phyloP scores from a whole-genome alignment of 1,140 invertebrate species.

The Mesaphorura yosii region DNA sequence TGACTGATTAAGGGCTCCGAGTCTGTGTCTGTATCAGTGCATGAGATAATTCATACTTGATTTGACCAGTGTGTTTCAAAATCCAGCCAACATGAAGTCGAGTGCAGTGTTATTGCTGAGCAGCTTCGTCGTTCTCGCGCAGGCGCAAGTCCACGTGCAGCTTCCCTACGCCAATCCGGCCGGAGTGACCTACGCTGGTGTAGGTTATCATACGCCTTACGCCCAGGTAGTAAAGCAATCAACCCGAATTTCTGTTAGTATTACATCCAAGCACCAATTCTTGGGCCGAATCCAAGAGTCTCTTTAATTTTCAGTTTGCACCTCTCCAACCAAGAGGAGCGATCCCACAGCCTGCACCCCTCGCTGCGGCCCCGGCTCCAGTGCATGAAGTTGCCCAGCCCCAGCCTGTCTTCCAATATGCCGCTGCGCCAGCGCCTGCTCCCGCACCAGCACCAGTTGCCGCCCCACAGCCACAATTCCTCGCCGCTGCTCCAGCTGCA shows the following conservation, averaged over 20 bases:
- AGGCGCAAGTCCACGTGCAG: not conserved
- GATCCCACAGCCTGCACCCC: constrained; percentile 1
- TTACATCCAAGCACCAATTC: not conserved
- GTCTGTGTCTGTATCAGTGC: too few species aligned
- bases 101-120: too few species aligned
- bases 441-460: constrained; percentile 4
- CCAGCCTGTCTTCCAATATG: constrained; percentile 9
- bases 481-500: constrained; percentile 1
- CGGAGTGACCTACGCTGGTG: constrained; percentile 25
- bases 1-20: too few species aligned
- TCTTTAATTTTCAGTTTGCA: not conserved
- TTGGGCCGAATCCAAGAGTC: not conserved
- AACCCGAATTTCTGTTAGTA: not conserved
- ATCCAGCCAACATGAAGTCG: too few species aligned
- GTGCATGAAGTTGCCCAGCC: not conserved
- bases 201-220: constrained; percentile 9
- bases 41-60: too few species aligned
- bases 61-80: too few species aligned
- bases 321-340: not conserved
- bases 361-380: not conserved
- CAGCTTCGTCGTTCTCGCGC: not conserved
- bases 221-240: constrained; percentile 19
- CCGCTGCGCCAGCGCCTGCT: constrained; percentile 5
- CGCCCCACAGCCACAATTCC: not conserved
- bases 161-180: constrained; percentile 25